Percentiles rank a stretch among this genome's conserved stretches.
These are phyloP conservation scores for Pteruthius melanotis DNA, from an alignment of 2,113 vertebrate species.

Conservation along the genomic window DNA sequence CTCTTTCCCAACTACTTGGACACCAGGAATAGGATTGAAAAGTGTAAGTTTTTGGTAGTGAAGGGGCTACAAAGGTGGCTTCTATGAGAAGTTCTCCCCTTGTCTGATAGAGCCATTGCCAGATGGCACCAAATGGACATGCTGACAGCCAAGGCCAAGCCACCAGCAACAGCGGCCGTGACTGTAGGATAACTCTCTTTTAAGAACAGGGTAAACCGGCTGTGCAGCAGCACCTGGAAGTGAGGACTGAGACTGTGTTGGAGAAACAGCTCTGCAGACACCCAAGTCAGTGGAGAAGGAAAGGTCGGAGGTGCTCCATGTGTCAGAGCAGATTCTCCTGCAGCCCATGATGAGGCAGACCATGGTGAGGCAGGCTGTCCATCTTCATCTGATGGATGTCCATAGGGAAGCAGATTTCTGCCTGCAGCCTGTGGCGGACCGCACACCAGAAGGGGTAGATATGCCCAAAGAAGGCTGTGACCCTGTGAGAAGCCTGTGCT, in stretches of 20 bases:
- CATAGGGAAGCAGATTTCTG: neutral
- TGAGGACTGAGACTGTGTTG: neutral
- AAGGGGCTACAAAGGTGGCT: rapidly evolving
- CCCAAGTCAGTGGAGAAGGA: neutral
- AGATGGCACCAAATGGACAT: rapidly evolving
- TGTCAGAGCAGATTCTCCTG: rapidly evolving
- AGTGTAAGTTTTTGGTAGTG: rapidly evolving
- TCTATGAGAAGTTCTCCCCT: neutral
- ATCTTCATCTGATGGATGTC: neutral
- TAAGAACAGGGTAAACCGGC: neutral
- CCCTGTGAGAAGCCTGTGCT: rapidly evolving
- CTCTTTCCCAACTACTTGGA: neutral
- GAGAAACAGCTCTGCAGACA: neutral
- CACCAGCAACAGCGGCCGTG: rapidly evolving
- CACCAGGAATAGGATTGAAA: neutral
- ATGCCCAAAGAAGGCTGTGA: neutral
- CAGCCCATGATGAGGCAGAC: rapidly evolving
- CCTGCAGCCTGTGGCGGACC: neutral
- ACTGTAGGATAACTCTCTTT: neutral
- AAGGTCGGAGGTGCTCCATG: rapidly evolving
- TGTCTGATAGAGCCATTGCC: neutral
- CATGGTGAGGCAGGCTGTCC: neutral
- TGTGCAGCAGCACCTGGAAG: neutral
- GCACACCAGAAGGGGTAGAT: rapidly evolving
- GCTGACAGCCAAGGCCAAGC: neutral